A percentile compares a stretch with the other conserved stretches of the same genome.
Evolutionary conservation across 2,113 vertebrate species (phyloP).

Genomic region (Vimba vimba): DNA sequence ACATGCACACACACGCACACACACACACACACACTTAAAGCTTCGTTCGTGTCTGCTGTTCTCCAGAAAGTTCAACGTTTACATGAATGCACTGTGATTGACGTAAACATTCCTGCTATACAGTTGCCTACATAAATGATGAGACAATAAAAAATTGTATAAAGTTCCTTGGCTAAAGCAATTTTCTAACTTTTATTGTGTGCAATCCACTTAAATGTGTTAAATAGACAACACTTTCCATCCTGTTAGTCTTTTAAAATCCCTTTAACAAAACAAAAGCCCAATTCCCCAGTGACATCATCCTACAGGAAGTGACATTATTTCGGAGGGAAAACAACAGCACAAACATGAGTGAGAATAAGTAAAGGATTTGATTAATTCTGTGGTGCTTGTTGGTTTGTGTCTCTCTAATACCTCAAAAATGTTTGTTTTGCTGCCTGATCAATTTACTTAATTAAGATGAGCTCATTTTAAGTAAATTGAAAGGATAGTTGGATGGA

Average conservation of each 20-base stretch:
- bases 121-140: neutral
- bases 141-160: neutral
- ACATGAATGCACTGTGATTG: slow-evolving; percentile 63
- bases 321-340: neutral
- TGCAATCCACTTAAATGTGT: neutral
- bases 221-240: neutral
- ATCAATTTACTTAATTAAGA: neutral
- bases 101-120: slow-evolving; percentile 52
- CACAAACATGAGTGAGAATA: neutral
- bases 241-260: neutral
- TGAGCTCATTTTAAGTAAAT: neutral
- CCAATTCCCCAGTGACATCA: neutral
- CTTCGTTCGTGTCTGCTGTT: slow-evolving; percentile 21
- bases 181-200: neutral
- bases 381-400: neutral
- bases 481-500: neutral
- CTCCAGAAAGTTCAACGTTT: slow-evolving; percentile 59
- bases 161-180: neutral
- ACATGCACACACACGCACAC: slow-evolving; percentile 58
- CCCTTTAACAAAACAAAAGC: neutral
- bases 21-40: slow-evolving; percentile 55
- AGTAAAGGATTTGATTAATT: neutral
- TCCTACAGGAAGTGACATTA: neutral
- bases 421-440: slow-evolving; percentile 8
- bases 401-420: neutral